Evolutionary conservation across 2,888 invertebrate genomes (phyloP), one percentile per base, ranked within the genome.

Genomic region (Trichopria drosophilae): DNA sequence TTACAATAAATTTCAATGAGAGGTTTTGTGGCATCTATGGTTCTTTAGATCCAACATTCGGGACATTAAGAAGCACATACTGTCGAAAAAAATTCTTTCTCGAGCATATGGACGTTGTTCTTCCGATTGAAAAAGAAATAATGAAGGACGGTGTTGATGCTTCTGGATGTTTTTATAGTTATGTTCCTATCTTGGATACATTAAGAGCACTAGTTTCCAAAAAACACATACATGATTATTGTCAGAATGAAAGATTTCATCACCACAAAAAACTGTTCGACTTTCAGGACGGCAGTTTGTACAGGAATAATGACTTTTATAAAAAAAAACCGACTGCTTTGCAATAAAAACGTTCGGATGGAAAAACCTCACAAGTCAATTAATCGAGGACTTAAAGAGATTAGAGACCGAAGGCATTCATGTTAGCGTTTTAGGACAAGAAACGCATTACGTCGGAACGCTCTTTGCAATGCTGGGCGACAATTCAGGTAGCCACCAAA

Each of bases 321-420:
- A n/a, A n/a, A n/a, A n/a, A n/a, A n/a, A n/a, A n/a, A n/a, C 10
- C 6, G 4, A 32, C 18, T 9, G n/a, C n/a, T n/a, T n/a, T n/a
- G n/a, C n/a, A n/a, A 28, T 66, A 4, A 59, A 53, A 36, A 18
- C 45, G 18, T 63, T 62, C 59, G 59, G 62, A 6, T 60, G 58
- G 53, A 16, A 45, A 16, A 55, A 49, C 29, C 16, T 63, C 41
- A 36, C 63, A 9, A 12, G 60, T 37, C 13, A 15, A 4, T 29
- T 65, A 19, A 55, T 65, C 6, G 22, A 55, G 13, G 62, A 66
- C 44, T 40, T 65, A 41, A 52, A 41, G 42, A 48, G 31, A 20
- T 54, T 66, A 46, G 62, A 66, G 59, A 49, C 13, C 9, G 19
- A 18, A n/a, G 35, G 35, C 10, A 35, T 35, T n/a, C 19, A 7